Base-by-base conservation (phyloP, 2,797 vertebrate genomes). In the Epinephelus malabaricus region DNA sequence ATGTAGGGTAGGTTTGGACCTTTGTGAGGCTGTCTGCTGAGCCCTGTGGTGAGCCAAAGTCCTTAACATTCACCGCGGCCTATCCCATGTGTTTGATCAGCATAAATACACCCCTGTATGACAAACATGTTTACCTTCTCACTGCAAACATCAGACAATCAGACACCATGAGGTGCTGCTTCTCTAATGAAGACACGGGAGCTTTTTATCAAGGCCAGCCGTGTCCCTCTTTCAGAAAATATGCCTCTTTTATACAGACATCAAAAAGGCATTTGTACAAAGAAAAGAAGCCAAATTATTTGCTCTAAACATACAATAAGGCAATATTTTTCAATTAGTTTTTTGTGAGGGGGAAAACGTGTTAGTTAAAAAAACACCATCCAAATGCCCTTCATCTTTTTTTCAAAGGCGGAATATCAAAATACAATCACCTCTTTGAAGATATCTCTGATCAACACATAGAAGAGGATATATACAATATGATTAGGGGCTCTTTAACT, bases 61-160 rank as follows among this genome's bases (percentile, higher is more conserved):
- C 86, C 82, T 92, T 88, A 89, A 81, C 88, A 92, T 91, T 90
- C 90, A 90, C 56, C 69, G 1, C 1, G 47, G 76, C 55, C 84
- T 58, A 19, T 51, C 78, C 78, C 49, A 15, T 72, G 13, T 92
- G 89, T 94, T 92, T 94, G 91, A 93, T 91, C 88, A 84, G 90
- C 80, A 85, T 90, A 92, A 92, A 94, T 82, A 89, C 80, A 64
- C 60, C 81, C 30, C 79, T 73, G 88, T 84, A 84, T 74, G 91
- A 93, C 92, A 93, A 92, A 91, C 90, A 90, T 90, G 92, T 92
- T 94, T 92, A 92, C 92, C 85, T 76, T 75, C 90, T 89, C 82
- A 73, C 78, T 23, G 89, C 91, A 94, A 93, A 94, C 90, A 94
- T 90, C 92, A 92, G 87, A 88, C 89, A 90, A 91, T 92, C 82